Evolutionary conservation across 1,140 invertebrate genomes (phyloP), one percentile per base, ranked within the genome.

Genomic region (Zaprionus capensis): DNA sequence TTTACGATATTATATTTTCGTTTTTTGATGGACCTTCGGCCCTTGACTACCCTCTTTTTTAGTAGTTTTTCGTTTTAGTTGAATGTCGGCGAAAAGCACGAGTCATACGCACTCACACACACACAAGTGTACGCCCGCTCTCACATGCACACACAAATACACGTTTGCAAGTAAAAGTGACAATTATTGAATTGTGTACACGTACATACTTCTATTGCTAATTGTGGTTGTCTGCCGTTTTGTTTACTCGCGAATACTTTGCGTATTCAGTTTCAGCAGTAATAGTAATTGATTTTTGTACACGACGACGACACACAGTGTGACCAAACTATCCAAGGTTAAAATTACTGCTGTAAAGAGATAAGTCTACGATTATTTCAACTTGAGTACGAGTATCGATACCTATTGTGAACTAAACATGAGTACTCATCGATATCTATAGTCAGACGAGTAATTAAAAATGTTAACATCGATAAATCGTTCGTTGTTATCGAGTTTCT

Each of bases 51-150:
- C 41, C 63, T 68, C 24, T 73, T 49, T 66, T 70, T 28, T n/a
- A 22, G 44, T 56, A 34, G n/a, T 61, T 62, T 87, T 64, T 70
- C 63, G 34, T 75, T 80, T 67, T 71, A 70, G 67, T 78, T 74
- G 65, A 66, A 87, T 88, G 83, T 87, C 83, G 83, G 83, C 84
- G 73, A 85, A 81, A 86, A 79, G 70, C 82, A 81, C 83, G 81
- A 87, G 84, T 87, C 83, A 83, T 87, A 86, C 56, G 56, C 55
- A 73, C 64, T 67, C 64, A 57, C 26, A 55, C 80, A 55, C 56
- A 83, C 65, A 72, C 44, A 20, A 41, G 22, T 31, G 41, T 41
- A 61, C 44, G 46, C 28, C 72, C 55, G 71, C 76, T 70, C 67
- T 64, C 59, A 59, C 36, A 78, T 58, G 28, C 58, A 67, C 41